These are phyloP conservation scores for Lagopus leucura DNA, from an alignment of 2,113 vertebrate genomes.

Conservation along the genomic window DNA sequence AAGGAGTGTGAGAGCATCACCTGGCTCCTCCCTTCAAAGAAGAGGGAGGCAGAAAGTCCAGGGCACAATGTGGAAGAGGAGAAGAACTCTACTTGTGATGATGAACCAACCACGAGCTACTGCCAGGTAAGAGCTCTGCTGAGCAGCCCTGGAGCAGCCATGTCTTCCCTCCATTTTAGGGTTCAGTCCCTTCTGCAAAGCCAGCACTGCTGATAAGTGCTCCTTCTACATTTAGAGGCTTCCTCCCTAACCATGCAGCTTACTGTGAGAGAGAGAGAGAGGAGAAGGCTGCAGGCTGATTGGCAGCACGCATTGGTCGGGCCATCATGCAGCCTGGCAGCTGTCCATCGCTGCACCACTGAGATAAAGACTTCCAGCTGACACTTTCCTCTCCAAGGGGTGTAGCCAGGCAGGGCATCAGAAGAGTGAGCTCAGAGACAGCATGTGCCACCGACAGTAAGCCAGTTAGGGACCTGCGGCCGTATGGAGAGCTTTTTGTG, in stretches of 20 bases:
- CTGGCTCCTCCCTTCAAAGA: slow-evolving; percentile 65
- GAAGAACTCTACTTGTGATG: slow-evolving; percentile 68
- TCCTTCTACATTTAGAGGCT: background rate
- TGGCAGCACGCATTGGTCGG: background rate
- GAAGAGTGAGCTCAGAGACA: background rate
- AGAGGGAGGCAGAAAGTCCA: slow-evolving; percentile 62
- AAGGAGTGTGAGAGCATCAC: slow-evolving; percentile 66
- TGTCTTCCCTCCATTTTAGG: background rate
- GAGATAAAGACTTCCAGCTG: background rate
- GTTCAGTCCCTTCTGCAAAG: slow-evolving; percentile 10
- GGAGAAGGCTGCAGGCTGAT: background rate
- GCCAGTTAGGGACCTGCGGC: background rate
- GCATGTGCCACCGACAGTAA: background rate
- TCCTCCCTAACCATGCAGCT: background rate
- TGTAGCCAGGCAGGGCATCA: background rate
- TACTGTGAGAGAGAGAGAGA: background rate
- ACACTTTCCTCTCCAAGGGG: background rate
- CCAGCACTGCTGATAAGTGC: background rate
- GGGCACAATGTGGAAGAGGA: slow-evolving; percentile 65
- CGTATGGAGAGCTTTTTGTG: background rate
- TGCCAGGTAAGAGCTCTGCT: slow-evolving; percentile 75
- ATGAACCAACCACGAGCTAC: slow-evolving; percentile 78
- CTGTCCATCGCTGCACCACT: background rate
- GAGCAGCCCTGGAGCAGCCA: background rate
- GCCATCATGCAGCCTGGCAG: background rate